Evolutionary conservation across 2,113 vertebrate species (phyloP).

Genomic region (Ceyx margarethae): DNA sequence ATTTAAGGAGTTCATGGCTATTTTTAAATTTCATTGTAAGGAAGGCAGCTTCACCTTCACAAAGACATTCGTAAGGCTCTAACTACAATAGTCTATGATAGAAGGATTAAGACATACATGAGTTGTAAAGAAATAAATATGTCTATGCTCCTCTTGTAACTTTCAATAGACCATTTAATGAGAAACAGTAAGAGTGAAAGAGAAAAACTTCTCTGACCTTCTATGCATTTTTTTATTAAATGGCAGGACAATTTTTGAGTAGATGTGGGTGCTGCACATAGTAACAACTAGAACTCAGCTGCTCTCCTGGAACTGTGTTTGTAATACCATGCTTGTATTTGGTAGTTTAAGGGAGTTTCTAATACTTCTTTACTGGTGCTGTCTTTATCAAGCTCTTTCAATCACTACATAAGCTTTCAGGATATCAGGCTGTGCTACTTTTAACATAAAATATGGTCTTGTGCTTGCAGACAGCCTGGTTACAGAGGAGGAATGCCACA

Average conservation of each 20-base stretch:
- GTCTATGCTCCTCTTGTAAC: not conserved
- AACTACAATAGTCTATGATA: not conserved
- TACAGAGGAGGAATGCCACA: not conserved
- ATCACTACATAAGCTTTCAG: not conserved
- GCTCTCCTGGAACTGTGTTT: not conserved
- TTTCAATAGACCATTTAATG: not conserved
- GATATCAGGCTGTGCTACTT: not conserved
- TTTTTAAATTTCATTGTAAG: slow-evolving; percentile 27
- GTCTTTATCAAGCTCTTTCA: not conserved
- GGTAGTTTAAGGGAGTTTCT: not conserved
- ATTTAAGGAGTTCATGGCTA: not conserved
- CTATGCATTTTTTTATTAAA: not conserved
- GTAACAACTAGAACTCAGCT: not conserved
- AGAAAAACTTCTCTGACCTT: not conserved
- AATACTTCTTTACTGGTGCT: not conserved
- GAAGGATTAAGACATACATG: not conserved
- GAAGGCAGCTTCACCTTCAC: slow-evolving; percentile 14
- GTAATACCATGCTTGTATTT: not conserved
- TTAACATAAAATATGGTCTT: not conserved
- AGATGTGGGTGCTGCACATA: not conserved
- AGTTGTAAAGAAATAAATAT: not conserved
- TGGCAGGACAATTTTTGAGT: not conserved
- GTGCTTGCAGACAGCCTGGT: not conserved
- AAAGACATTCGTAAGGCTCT: not conserved
- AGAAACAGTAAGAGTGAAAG: not conserved